Evolutionary conservation across 2,113 vertebrate genomes (phyloP), one percentile per base, ranked within the genome.

Genomic region (Marmota flaviventris): DNA sequence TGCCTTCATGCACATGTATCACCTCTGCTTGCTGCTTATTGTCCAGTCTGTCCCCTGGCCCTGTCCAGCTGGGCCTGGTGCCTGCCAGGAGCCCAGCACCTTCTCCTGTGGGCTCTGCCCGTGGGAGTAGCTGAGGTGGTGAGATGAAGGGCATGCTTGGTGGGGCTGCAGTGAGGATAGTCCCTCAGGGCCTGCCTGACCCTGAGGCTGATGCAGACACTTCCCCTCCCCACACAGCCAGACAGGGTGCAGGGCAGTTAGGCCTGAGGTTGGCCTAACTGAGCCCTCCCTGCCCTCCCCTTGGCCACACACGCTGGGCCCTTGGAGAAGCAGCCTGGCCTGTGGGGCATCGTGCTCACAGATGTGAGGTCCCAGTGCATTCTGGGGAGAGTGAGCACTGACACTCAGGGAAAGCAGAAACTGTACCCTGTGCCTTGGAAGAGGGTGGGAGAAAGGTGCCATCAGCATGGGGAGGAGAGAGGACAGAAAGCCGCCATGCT

Each of bases 261-360:
- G 70, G 72, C 29, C 39, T 70, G 53, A n/a, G 39, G 65, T 14
- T 25, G 63, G 22, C n/a, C 14, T 39, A 39, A 39, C 39, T 34
- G n/a, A 51, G 48, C 27, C 39, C 7, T 39, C 34, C 65, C 20
- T 20, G 45, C 73, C 14, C 65, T 2, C 20, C 22, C 18, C 79
- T 69, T 12, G 1, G 32, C 17, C 13, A 22, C 42, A 5, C 10
- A 0, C 12, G 0, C 34, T 37, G 8, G 63, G 51, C 34, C 65
- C 56, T 18, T 42, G 53, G 69, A 70, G 63, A 45, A 61, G 14
- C 73, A 32, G 69, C 76, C 32, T 63, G 18, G n/a, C 37, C 63
- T 75, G 34, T 58, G 29, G 29, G 91, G 42, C 32, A 6, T 8
- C 27, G 13, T 45, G 20, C 48, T 32, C 16, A 69, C 14, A 37